Conservation (phyloP, 2,797 vertebrate species). For the Halcyon leucocephala region DNA sequence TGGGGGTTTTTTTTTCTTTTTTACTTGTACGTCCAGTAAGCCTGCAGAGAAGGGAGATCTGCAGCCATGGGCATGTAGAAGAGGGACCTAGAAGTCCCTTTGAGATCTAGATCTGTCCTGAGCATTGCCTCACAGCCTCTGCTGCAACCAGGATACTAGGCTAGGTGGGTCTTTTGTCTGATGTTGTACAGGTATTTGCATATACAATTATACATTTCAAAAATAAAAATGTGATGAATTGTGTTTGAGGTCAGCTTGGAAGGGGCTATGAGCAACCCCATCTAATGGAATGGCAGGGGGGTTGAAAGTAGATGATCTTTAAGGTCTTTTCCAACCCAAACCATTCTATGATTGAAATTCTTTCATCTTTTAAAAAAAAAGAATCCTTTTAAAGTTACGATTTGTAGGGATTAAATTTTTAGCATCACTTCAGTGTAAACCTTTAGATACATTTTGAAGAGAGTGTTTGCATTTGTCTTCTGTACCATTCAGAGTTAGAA, state of each 20-base stretch:
- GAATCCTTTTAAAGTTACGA: not conserved
- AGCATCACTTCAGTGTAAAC: not conserved
- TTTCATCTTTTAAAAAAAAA: too few species aligned
- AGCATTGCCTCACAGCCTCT: not conserved
- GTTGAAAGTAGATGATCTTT: too few species aligned
- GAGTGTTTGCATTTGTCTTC: not conserved
- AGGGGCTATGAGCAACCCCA: too few species aligned
- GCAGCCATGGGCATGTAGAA: not conserved
- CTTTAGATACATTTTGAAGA: not conserved
- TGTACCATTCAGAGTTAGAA: not conserved
- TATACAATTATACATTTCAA: not conserved
- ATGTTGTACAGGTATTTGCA: not conserved
- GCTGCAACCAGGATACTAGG: too few species aligned
- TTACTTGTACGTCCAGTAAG: not conserved
- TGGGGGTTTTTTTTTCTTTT: not conserved
- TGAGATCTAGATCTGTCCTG: not conserved
- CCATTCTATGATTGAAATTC: too few species aligned
- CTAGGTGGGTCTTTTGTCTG: too few species aligned
- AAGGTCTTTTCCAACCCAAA: too few species aligned
- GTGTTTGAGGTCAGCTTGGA: too few species aligned
- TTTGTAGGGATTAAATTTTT: not conserved
- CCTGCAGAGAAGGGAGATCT: not conserved
- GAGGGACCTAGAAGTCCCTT: not conserved
- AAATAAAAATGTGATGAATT: too few species aligned
- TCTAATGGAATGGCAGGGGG: too few species aligned